Percentiles rank a stretch among this genome's conserved stretches.
Conservation (phyloP, 1,140 invertebrate species). For the Brachionus paranguensis region DNA sequence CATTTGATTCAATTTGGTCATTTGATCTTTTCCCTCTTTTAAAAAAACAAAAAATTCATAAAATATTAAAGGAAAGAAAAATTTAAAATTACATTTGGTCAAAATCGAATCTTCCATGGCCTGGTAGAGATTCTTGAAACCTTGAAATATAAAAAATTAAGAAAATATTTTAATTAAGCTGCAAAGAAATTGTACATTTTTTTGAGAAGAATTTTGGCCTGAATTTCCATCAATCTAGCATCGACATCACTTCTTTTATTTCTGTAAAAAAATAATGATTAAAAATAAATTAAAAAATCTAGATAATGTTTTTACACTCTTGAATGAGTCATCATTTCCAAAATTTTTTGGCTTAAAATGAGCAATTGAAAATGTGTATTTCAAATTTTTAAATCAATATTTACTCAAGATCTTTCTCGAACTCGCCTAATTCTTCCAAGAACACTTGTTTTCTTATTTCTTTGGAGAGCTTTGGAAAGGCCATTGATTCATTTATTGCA, state of each 20-base stretch:
- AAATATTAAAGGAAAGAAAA: not conserved
- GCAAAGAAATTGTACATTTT: not conserved
- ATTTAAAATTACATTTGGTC: not conserved
- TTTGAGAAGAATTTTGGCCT: not conserved
- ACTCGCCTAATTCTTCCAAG: not conserved
- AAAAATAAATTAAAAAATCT: not conserved
- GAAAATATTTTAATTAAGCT: not conserved
- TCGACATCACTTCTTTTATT: slow-evolving; percentile 4
- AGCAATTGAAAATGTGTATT: not conserved
- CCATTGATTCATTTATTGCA: not conserved
- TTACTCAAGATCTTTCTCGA: not conserved
- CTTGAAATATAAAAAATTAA: not conserved
- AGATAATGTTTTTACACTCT: not conserved
- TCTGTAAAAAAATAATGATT: not conserved
- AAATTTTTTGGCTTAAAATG: not conserved
- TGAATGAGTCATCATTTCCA: not conserved
- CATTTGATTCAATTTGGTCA: not conserved
- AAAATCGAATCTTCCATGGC: slow-evolving; percentile 2
- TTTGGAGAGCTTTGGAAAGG: not conserved
- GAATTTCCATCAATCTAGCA: not conserved
- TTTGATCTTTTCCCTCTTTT: not conserved
- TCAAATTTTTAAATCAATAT: not conserved
- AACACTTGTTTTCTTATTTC: not conserved
- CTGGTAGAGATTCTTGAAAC: not conserved
- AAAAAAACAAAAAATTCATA: not conserved